phyloP scores from a whole-genome alignment of 2,113 vertebrate species.

The Nannospalax galili region DNA sequence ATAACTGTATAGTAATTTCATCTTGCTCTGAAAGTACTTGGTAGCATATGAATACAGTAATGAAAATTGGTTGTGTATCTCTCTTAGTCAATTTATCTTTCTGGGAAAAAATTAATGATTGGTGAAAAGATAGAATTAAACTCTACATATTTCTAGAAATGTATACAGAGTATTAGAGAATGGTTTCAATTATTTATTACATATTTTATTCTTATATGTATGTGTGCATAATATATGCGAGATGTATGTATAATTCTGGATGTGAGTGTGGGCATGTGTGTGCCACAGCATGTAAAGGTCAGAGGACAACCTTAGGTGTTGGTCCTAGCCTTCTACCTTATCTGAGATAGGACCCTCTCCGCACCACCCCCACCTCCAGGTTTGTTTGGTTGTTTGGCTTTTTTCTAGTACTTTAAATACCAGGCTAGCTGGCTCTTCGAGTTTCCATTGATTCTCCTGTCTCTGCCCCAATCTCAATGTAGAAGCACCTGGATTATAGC shows the following conservation, averaged over 20 bases:
- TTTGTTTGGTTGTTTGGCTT: not conserved
- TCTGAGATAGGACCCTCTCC: too few species aligned
- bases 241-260: not conserved
- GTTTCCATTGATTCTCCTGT: not conserved
- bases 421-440: not conserved
- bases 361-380: too few species aligned
- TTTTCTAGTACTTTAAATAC: not conserved
- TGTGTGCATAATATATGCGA: not conserved
- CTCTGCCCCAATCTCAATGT: too few species aligned
- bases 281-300: not conserved
- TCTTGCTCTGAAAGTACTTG: not conserved
- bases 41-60: not conserved
- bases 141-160: constrained; percentile 17
- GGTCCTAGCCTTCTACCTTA: not conserved
- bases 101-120: not conserved
- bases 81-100: constrained; percentile 28
- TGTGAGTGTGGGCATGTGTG: not conserved
- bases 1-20: constrained; percentile 18
- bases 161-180: not conserved
- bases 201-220: not conserved
- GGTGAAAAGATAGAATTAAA: constrained; percentile 14
- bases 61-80: constrained; percentile 19
- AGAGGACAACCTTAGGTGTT: not conserved
- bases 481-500: too few species aligned
- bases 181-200: constrained; percentile 11